Percentiles rank a stretch among this genome's conserved stretches.
Conservation (phyloP, 2,888 invertebrate genomes). For the Eurytoma californica region DNA sequence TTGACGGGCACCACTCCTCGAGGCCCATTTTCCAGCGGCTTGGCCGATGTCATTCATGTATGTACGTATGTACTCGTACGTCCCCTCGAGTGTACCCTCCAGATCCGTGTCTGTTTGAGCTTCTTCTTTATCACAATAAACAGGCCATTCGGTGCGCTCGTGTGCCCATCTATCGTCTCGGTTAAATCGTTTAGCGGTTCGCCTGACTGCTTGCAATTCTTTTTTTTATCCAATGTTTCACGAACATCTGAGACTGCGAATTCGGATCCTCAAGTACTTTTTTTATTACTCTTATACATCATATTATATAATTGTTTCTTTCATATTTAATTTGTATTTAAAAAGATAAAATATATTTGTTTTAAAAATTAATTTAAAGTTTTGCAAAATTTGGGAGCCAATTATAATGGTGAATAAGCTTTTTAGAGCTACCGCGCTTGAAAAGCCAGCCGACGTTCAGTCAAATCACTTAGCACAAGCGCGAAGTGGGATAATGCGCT, state of each 20-base stretch:
- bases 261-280: neutral
- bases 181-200: conserved; percentile 32
- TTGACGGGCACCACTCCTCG: conserved; percentile 61
- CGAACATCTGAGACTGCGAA: conserved; percentile 29
- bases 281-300: neutral
- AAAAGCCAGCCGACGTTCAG: conserved; percentile 19
- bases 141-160: conserved; percentile 55
- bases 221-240: conserved; percentile 2
- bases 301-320: neutral
- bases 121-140: conserved; percentile 66
- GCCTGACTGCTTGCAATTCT: conserved; percentile 13
- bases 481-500: conserved; percentile 35
- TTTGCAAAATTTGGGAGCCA: neutral
- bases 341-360: too few species aligned
- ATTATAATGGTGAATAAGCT: neutral
- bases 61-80: neutral
- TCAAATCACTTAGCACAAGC: conserved; percentile 53
- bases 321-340: neutral
- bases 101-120: conserved; percentile 63
- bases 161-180: conserved; percentile 36
- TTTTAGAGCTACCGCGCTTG: conserved; percentile 17
- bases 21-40: conserved; percentile 53
- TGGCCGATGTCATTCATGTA: conserved; percentile 36
- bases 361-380: too few species aligned
- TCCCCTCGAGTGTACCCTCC: conserved; percentile 21